Evolutionary conservation across 2,888 invertebrate genomes (phyloP), one percentile per base, ranked within the genome.

Genomic region (Carabus problematicus): DNA sequence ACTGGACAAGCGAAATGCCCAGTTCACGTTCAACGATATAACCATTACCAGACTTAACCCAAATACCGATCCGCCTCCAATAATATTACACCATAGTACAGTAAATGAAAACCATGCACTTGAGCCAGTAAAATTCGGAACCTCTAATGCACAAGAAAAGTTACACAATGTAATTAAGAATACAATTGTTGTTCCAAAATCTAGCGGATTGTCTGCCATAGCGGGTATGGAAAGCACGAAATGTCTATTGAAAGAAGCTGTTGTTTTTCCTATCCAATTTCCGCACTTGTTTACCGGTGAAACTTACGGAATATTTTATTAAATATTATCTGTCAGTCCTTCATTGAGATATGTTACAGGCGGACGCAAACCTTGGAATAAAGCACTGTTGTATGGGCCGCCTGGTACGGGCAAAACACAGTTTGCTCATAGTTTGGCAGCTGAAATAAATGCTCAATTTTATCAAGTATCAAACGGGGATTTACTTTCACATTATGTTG

Each of bases 251-350:
- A 80, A 77, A 66, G 83, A 85, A 71, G 80, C 85, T 6, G 77
- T 87, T 11, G 78, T 86, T 43, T 80, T 86, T 75, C 87, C 86
- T 0, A 74, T 82, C 45, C 79, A 79, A 67, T 86, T 84, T 75
- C 87, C 87, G 4, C 86, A 87, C 70, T 78, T 86, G 9, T 87
- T 85, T 76, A 75, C 78, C 70, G 82, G 82, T 80, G 70, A n/a
- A 18, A 16, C 4, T n/a, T 49, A 49, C 3, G 0, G 18, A 16
- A 41, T 42, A 45, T 52, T 47, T 8, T 9, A 47, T 70, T 19
- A 45, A 9, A 29, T 68, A 7, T 47, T 39, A 29, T 47, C 40
- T 9, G 56, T 18, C 8, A 7, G 12, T n/a, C 7, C 8, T 47
- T n/a, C 9, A 60, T 59, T 47, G 43, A 1, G 1, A 42, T 40